Conservation (phyloP, 2,797 vertebrate species). For the Dendrocincla fuliginosa region DNA sequence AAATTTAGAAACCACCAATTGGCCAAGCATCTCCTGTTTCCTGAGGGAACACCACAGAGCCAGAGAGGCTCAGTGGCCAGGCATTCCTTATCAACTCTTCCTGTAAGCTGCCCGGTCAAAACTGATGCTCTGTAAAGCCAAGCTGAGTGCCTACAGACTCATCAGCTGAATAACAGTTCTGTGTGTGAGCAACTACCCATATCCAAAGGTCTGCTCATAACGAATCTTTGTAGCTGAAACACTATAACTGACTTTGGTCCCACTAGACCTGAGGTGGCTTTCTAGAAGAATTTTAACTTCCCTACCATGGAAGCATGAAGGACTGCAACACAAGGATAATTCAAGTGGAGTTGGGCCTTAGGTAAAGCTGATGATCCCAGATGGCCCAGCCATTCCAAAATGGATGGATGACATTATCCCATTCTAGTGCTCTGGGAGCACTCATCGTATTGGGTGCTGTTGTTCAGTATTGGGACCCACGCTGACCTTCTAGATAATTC, state of each 20-base stretch:
- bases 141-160: neutral
- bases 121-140: neutral
- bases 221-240: neutral
- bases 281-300: neutral
- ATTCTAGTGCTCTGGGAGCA: neutral
- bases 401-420: neutral
- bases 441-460: fast-evolving
- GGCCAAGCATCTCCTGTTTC: neutral
- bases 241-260: neutral
- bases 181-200: neutral
- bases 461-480: neutral
- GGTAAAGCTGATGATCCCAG: neutral
- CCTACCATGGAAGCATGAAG: neutral
- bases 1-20: neutral
- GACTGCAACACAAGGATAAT: neutral
- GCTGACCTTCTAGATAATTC: neutral
- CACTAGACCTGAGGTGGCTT: neutral
- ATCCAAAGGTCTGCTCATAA: neutral
- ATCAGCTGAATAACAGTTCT: neutral
- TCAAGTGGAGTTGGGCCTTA: fast-evolving
- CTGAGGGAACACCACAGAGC: neutral
- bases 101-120: neutral
- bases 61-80: neutral
- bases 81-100: neutral
- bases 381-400: neutral